Evolutionary conservation across 2,888 invertebrate species (phyloP), one percentile per base, ranked within the genome.

Genomic region (Drosophila melanosoma): DNA sequence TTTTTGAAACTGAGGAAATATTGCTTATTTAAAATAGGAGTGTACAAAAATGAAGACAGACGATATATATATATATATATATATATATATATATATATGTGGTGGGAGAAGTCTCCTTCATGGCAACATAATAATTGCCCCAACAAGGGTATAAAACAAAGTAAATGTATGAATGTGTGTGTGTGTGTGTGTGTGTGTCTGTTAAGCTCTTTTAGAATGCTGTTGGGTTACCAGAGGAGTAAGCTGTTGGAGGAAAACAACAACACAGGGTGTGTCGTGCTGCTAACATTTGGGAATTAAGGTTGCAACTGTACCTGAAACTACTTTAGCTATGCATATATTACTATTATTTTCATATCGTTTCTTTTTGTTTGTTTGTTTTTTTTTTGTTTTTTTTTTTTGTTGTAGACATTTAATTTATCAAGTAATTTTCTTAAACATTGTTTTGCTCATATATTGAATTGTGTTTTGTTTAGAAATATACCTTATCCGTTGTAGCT

Each of bases 241-340:
- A 8, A 45, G 33, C 36, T 59, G 38, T 26, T 52, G 17, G 15
- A 36, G 45, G 3, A 26, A 33, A 38, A 42, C 33, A 23, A 60
- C 51, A 71, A 58, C 59, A 74, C 75, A 74, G 79, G 68, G 68
- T 74, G 58, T 40, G 32, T 63, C 72, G 49, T 49, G 72, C 52
- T 53, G 60, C 35, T 57, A 51, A 51, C 58, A 32, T 20, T 52
- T 33, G 45, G 60, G 29, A n/a, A 64, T 32, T 23, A 40, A 36
- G 51, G 59, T 67, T 52, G 67, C 61, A 69, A 74, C 56, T 76
- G 75, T 70, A 75, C 57, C 77, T 70, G 70, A 76, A 63, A 81
- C 77, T 78, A 81, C 77, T 65, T 81, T 67, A 76, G 63, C 77
- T 76, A 78, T 80, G 81, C 59, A 65, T 77, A 74, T 62, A 20